Evolutionary conservation across 2,113 vertebrate genomes (phyloP), one percentile per base, ranked within the genome.

Genomic region (Felis chaus): DNA sequence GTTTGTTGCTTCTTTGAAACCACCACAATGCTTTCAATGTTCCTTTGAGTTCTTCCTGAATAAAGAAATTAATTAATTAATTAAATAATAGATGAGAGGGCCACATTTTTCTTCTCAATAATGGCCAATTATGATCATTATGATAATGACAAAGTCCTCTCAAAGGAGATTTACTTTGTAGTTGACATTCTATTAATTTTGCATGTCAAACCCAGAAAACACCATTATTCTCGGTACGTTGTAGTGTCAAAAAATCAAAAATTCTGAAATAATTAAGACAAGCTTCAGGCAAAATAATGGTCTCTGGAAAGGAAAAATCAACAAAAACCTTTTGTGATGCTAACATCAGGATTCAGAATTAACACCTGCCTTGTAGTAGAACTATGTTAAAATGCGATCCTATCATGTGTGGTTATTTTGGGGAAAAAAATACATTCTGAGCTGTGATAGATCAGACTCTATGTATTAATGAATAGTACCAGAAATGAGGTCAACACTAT

Each of bases 21-120:
- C 16, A 85, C 48, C 71, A 88, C 29, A 86, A 82, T 92, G 36
- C 13, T 94, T 97, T 63, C 65, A 16, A 84, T 12, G n/a, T 33
- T 94, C n/a, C 68, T 86, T 94, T 94, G 29, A 90, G 45, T 73
- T 92, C 36, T 94, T 95, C 36, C 61, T 45, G 7, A 81, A 79
- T 74, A 95, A 73, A 96, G 68, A 90, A 94, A 91, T 41, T 5
- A 41, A 41, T 98, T 92, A 76, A 89, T 96, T 57, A 96, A 95
- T 85, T 97, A 95, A 95, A 55, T 96, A 95, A 87, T 36, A 98
- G 66, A 89, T 81, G 45, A 94, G 18, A 94, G 15, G 3, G 50
- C 5, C 91, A 53, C 8, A 66, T 63, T 87, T 89, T 96, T 88
- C 84, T 90, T 45, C 48, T 91, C 45, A 82, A 80, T 85, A 95